Evolutionary conservation across 1,140 invertebrate genomes (phyloP), one percentile per base, ranked within the genome.

Genomic region (Pogonognathellus flavescens): DNA sequence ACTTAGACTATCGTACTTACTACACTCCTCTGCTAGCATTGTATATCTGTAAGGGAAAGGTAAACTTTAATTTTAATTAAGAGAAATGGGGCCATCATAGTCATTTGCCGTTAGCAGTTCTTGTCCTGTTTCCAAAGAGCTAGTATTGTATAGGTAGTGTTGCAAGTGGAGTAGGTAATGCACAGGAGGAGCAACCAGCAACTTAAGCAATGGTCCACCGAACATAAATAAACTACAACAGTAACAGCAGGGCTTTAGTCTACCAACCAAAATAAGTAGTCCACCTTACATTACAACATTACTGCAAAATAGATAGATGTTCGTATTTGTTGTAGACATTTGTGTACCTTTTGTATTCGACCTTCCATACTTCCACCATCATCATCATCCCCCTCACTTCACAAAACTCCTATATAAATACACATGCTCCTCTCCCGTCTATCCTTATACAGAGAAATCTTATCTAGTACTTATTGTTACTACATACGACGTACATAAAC

Each of bases 41-140:
- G 31, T 41, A 41, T 41, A 41, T 41, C 31, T 55, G 49, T 41
- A 53, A 81, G 18, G 72, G 18, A 62, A 76, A 84, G 70, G 84
- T 80, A 81, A 85, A 85, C 84, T 85, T 85, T 60, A 85, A 85
- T 85, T 85, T 85, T 85, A 85, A 85, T 85, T 82, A 85, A 81
- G 84, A 85, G 76, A 66, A 85, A 85, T 85, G 53, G 72, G 55
- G 84, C 50, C 60, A 84, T 84, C 57, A 84, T 57, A 72, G 50
- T 70, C 84, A 84, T 81, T 80, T 81, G 80, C 80, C 80, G 80
- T 81, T 53, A 81, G 80, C 80, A 84, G 59, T 84, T 80, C 59
- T 55, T 72, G 72, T 53, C 70, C 59, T 52, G 57, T 10, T 55
- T 72, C 41, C 50, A 62, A 25, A 66, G 62, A 25, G 31, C 31